These are phyloP conservation scores for Drosophila niveifrons DNA, from an alignment of 2,888 invertebrate genomes.

Conservation along the genomic window DNA sequence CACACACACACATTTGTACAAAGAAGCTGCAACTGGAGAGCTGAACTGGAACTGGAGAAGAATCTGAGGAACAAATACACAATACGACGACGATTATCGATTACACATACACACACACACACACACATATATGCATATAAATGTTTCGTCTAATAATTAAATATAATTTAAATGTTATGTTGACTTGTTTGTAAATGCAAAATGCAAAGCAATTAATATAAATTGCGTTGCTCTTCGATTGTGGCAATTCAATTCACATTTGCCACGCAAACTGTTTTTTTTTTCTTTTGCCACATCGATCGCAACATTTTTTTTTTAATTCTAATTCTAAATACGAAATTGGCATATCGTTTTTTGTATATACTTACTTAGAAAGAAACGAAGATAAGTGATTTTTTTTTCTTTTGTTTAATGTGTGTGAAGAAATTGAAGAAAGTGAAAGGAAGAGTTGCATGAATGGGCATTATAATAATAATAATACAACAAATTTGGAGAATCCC, in stretches of 20 bases:
- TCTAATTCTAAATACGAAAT: slow-evolving; percentile 54
- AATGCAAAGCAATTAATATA: slow-evolving; percentile 62
- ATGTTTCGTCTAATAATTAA: slow-evolving; percentile 67
- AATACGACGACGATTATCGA: not conserved
- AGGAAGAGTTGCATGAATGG: slow-evolving; percentile 42
- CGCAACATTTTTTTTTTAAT: slow-evolving; percentile 9
- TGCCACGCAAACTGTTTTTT: slow-evolving; percentile 7
- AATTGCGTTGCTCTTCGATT: slow-evolving; percentile 23
- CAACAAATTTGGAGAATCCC: not conserved
- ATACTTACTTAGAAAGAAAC: slow-evolving; percentile 35
- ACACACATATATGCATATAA: slow-evolving; percentile 1
- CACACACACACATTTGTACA: slow-evolving; percentile 15
- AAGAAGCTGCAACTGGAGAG: slow-evolving; percentile 26
- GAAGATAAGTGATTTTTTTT: not conserved
- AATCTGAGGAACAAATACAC: not conserved
- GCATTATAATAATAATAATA: slow-evolving; percentile 8
- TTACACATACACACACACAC: not conserved
- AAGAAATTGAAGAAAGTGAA: too few species aligned
- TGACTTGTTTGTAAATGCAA: slow-evolving; percentile 84
- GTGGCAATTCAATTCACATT: slow-evolving; percentile 9
- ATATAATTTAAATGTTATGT: slow-evolving; percentile 77
- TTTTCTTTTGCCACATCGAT: slow-evolving; percentile 13
- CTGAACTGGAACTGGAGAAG: not conserved
- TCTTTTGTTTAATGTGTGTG: slow-evolving; percentile 17
- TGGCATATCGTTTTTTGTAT: slow-evolving; percentile 57